Evolutionary conservation across 1,140 invertebrate species (phyloP).

Genomic region (Chelonus insularis): DNA sequence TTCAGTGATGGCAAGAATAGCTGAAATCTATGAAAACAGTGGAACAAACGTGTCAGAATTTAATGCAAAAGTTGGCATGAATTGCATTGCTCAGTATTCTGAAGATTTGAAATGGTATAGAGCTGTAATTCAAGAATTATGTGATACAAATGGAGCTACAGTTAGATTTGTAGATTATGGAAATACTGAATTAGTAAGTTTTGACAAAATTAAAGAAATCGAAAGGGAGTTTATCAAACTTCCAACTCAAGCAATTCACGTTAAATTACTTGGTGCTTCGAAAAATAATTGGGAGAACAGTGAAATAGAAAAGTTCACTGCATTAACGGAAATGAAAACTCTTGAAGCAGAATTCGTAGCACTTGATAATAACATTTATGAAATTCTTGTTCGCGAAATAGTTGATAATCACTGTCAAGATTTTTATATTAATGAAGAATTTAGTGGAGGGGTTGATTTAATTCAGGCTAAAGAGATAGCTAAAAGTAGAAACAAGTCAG

Average conservation of each 20-base stretch:
- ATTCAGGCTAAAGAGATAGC: slow-evolving; percentile 32
- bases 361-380: slow-evolving; percentile 40
- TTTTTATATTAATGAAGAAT: slow-evolving; percentile 49
- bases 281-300: slow-evolving; percentile 34
- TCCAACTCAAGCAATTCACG: slow-evolving; percentile 50
- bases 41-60: slow-evolving; percentile 33
- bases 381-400: slow-evolving; percentile 44
- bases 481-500: slow-evolving; percentile 16
- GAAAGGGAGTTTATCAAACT: slow-evolving; percentile 39
- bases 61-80: slow-evolving; percentile 27
- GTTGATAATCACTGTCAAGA: slow-evolving; percentile 13
- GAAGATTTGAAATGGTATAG: slow-evolving; percentile 64
- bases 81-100: slow-evolving; percentile 62
- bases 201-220: slow-evolving; percentile 49
- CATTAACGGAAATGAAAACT: slow-evolving; percentile 28
- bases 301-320: slow-evolving; percentile 36
- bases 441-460: slow-evolving; percentile 38
- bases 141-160: slow-evolving; percentile 37
- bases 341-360: slow-evolving; percentile 50
- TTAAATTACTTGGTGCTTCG: slow-evolving; percentile 44
- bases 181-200: slow-evolving; percentile 45
- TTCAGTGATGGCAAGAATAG: slow-evolving; percentile 52
- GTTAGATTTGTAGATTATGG: slow-evolving; percentile 66
- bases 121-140: slow-evolving; percentile 56
- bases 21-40: slow-evolving; percentile 37